Percentiles rank a stretch among this genome's conserved stretches.
These are phyloP conservation scores for Dipodomys stephensi DNA, from an alignment of 2,113 vertebrate genomes.

Conservation along the genomic window DNA sequence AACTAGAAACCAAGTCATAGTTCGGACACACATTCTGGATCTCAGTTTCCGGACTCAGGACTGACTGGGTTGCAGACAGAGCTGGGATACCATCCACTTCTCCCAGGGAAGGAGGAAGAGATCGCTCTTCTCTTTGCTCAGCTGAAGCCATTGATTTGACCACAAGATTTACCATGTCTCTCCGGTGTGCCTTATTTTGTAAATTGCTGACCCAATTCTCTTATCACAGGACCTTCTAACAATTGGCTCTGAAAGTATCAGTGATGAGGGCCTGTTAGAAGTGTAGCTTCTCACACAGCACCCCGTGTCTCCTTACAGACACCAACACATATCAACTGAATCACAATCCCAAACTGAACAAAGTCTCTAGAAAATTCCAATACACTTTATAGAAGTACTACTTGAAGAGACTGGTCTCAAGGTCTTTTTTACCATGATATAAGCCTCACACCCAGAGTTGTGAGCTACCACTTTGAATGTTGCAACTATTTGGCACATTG, in stretches of 20 bases:
- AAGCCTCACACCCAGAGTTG: neutral
- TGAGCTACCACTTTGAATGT: neutral
- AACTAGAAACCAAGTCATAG: conserved; percentile 64
- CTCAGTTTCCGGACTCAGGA: neutral
- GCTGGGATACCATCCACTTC: conserved; percentile 40
- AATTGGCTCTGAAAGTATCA: neutral
- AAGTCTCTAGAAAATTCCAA: neutral
- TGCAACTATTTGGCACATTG: neutral
- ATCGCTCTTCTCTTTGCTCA: conserved; percentile 28
- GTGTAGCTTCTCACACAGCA: neutral
- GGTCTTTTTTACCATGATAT: neutral
- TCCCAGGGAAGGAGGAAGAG: neutral
- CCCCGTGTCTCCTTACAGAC: neutral
- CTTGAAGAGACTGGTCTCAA: neutral
- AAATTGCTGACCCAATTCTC: conserved; percentile 40
- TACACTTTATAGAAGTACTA: neutral
- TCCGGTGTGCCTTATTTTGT: conserved; percentile 56
- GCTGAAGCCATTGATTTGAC: conserved; percentile 37
- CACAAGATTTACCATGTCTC: neutral
- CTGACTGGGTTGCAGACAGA: conserved; percentile 17
- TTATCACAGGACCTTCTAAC: neutral
- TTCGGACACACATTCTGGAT: conserved; percentile 43
- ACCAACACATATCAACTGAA: neutral
- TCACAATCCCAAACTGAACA: neutral
- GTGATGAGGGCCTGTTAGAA: neutral